A percentile compares a stretch with the other conserved stretches of the same genome.
Conservation (phyloP, 2,888 invertebrate genomes). For the Drosophila dives region DNA sequence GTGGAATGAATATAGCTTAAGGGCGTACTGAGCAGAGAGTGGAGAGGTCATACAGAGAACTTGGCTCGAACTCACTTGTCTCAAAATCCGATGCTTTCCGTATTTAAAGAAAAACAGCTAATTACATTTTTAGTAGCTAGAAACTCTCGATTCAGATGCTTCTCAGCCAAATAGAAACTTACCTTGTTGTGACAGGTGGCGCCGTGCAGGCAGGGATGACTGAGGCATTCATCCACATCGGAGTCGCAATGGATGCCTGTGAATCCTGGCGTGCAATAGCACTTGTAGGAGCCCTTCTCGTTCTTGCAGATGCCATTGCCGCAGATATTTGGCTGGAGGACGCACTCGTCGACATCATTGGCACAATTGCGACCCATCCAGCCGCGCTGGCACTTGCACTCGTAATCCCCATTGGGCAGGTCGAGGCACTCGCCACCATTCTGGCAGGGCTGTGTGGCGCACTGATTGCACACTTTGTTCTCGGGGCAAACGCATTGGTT, state of each 20-base stretch:
- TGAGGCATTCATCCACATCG: constrained; percentile 95
- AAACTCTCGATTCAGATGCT: constrained; percentile 4
- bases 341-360: constrained; percentile 90
- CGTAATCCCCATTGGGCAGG: constrained; percentile 86
- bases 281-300: constrained; percentile 90
- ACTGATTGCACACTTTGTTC: constrained; percentile 85
- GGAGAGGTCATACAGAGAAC: background rate
- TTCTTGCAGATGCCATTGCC: constrained; percentile 94
- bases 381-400: constrained; percentile 87
- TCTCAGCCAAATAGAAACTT: constrained; percentile 47
- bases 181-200: constrained; percentile 92
- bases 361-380: constrained; percentile 87
- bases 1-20: constrained; percentile 5
- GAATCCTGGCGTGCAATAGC: constrained; percentile 94
- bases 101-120: constrained; percentile 85
- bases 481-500: constrained; percentile 84
- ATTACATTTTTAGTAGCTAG: constrained; percentile 78
- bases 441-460: constrained; percentile 87
- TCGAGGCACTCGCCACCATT: constrained; percentile 88
- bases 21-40: background rate
- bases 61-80: constrained; percentile 82
- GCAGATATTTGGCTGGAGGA: constrained; percentile 87
- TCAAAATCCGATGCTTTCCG: constrained; percentile 85
- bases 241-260: constrained; percentile 93
- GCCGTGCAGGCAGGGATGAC: constrained; percentile 92